phyloP scores from a whole-genome alignment of 53 echinoderm and acorn worm genomes.

The Holothuria scabra region DNA sequence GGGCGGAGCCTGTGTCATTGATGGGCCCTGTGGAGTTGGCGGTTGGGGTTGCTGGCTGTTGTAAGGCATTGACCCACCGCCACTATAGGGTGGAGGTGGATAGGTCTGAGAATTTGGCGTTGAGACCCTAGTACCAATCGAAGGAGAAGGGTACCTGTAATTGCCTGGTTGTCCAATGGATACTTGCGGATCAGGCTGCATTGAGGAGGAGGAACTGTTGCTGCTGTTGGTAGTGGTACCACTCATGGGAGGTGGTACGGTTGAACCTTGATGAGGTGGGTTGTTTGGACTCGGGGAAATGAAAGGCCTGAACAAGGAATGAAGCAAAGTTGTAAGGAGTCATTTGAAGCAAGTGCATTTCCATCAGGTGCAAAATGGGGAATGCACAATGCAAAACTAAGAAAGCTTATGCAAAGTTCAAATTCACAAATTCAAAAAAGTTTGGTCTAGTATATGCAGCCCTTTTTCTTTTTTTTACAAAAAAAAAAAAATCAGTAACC shows the following conservation, averaged over 20 bases:
- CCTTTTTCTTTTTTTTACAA: too few species aligned
- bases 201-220: constrained; percentile 52
- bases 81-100: constrained; percentile 48
- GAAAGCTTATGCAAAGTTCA: too few species aligned
- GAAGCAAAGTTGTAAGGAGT: too few species aligned
- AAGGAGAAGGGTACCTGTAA: constrained; percentile 36
- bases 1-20: constrained; percentile 51
- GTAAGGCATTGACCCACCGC: constrained; percentile 44
- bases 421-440: too few species aligned
- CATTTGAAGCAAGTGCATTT: too few species aligned
- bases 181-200: constrained; percentile 51
- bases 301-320: constrained; percentile 5
- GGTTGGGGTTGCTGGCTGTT: constrained; percentile 64
- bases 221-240: constrained; percentile 45
- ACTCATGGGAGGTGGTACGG: constrained; percentile 26
- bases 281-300: constrained; percentile 34
- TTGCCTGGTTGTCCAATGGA: constrained; percentile 28
- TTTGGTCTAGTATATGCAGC: too few species aligned
- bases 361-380: too few species aligned
- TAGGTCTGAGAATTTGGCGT: constrained; percentile 74
- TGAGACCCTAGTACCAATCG: constrained; percentile 68
- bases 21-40: constrained; percentile 53
- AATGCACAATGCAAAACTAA: too few species aligned
- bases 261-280: constrained; percentile 20
- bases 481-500: too few species aligned